phyloP scores from a whole-genome alignment of 2,797 vertebrate species.

The Galaxias olidus region DNA sequence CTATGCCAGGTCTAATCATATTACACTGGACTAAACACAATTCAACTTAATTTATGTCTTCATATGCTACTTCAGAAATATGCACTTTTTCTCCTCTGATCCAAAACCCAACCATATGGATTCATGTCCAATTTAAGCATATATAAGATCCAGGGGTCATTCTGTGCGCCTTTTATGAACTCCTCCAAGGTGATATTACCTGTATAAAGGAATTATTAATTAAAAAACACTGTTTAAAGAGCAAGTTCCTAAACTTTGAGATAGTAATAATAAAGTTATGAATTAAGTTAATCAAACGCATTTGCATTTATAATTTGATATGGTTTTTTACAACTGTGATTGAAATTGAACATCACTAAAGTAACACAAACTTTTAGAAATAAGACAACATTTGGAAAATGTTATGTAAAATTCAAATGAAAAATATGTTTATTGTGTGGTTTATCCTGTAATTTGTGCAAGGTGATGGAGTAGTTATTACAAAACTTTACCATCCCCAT shows the following conservation, averaged over 20 bases:
- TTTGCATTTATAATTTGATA: no score
- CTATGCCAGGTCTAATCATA: no score
- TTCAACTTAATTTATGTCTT: background rate
- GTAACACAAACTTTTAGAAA: background rate
- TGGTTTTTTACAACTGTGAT: no score
- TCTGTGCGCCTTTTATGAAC: constrained; percentile 70
- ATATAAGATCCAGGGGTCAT: constrained; percentile 74
- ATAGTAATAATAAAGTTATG: no score
- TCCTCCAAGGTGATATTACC: constrained; percentile 69
- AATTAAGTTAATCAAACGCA: no score
- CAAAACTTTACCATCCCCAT: constrained; percentile 67
- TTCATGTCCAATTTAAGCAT: constrained; percentile 77
- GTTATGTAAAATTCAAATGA: no score
- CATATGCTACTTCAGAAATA: constrained; percentile 55
- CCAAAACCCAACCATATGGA: constrained; percentile 70
- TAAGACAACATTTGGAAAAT: background rate
- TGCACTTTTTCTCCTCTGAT: constrained; percentile 71
- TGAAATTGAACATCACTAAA: background rate
- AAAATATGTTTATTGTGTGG: no score
- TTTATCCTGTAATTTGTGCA: no score
- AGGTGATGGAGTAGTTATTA: no score
- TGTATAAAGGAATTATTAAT: constrained; percentile 20
- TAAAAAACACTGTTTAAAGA: no score
- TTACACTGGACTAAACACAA: no score
- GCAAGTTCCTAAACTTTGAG: no score